Evolutionary conservation across 2,113 vertebrate genomes (phyloP).

Genomic region (Cebus imitator): DNA sequence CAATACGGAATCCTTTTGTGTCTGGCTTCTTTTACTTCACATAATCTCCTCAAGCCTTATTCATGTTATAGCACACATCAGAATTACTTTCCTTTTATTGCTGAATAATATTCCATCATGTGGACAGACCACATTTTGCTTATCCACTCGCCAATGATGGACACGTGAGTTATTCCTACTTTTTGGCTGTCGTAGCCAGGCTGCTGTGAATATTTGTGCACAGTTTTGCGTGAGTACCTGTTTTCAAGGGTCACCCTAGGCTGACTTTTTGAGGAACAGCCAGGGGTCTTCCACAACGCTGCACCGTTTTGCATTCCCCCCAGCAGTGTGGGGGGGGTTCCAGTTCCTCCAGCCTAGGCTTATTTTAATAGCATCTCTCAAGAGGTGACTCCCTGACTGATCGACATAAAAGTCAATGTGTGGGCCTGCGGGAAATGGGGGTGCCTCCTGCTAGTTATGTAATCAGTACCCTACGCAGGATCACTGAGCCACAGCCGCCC

Average conservation of each 20-base stretch:
- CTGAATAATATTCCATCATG: rapidly evolving
- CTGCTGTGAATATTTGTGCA: rapidly evolving
- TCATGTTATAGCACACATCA: rapidly evolving
- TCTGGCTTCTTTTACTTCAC: neutral
- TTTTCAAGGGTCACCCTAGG: rapidly evolving
- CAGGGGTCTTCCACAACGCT: neutral
- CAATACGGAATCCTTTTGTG: rapidly evolving
- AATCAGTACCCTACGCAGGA: rapidly evolving
- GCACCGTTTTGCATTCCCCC: rapidly evolving
- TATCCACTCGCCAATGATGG: rapidly evolving
- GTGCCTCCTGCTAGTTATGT: rapidly evolving
- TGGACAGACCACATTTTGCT: rapidly evolving
- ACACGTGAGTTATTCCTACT: neutral
- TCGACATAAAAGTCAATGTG: rapidly evolving
- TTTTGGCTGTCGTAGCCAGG: neutral
- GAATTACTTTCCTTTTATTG: neutral
- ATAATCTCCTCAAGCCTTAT: neutral
- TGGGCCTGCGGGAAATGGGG: rapidly evolving
- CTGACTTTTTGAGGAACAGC: too few relatives aligned
- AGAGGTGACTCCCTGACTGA: rapidly evolving
- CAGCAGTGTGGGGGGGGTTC: neutral
- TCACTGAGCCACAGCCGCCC: rapidly evolving
- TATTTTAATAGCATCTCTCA: rapidly evolving
- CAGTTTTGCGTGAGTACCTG: neutral
- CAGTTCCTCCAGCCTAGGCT: neutral